Conservation (phyloP, 2,113 vertebrate species). For the Halichoerus grypus region DNA sequence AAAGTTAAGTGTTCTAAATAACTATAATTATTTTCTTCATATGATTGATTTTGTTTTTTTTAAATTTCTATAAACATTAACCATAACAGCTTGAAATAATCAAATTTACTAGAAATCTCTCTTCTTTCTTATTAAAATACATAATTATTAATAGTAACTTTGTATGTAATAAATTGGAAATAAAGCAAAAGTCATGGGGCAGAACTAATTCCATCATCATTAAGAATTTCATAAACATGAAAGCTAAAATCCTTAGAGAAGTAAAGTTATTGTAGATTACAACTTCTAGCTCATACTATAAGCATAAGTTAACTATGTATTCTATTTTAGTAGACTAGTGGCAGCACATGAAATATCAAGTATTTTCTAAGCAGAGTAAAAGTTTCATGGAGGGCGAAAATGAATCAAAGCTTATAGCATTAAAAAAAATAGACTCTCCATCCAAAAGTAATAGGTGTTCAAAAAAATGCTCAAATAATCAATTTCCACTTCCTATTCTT, state of each 20-base stretch:
- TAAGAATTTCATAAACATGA: slow-evolving; percentile 31
- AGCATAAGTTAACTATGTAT: background rate
- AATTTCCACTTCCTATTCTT: background rate
- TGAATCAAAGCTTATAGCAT: background rate
- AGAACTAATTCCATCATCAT: slow-evolving; percentile 56
- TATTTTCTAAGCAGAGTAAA: background rate
- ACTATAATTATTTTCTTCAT: slow-evolving; percentile 56
- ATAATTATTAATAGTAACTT: slow-evolving; percentile 33
- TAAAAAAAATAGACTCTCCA: background rate
- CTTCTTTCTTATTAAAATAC: slow-evolving; percentile 32
- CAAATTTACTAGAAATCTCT: slow-evolving; percentile 46
- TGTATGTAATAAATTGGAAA: slow-evolving; percentile 47
- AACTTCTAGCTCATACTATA: background rate
- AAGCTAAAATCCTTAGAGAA: slow-evolving; percentile 21
- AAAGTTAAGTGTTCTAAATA: slow-evolving; percentile 50
- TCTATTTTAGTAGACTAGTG: background rate
- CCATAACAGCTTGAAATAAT: slow-evolving; percentile 33
- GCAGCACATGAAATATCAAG: background rate
- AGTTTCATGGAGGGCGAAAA: background rate
- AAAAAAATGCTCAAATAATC: background rate
- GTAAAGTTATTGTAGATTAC: background rate
- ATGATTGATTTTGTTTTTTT: slow-evolving; percentile 15
- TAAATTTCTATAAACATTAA: slow-evolving; percentile 57
- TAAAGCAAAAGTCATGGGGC: background rate
- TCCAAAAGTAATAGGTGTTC: background rate